Conservation (phyloP, 2,888 invertebrate species). For the Oasisia sp. region DNA sequence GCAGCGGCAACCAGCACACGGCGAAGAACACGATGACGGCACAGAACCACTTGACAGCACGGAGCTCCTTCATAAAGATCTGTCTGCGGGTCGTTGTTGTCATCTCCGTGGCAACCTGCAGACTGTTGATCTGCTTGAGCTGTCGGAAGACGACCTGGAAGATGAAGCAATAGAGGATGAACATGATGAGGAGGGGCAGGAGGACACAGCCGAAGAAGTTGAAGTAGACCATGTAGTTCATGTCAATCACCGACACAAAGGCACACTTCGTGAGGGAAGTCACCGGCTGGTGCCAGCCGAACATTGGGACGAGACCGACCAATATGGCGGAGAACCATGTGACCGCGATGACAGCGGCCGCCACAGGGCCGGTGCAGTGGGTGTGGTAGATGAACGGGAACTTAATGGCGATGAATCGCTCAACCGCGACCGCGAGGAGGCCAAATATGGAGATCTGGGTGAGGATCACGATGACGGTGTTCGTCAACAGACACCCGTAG, state of each 20-base stretch:
- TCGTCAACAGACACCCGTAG: constrained; percentile 49
- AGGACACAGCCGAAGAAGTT: constrained; percentile 61
- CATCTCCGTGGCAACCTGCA: constrained; percentile 36
- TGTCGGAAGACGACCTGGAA: constrained; percentile 55
- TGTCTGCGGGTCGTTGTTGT: background rate
- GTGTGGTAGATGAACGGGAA: constrained; percentile 57
- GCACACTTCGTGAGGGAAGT: constrained; percentile 45
- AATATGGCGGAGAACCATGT: constrained; percentile 56
- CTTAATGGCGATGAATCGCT: constrained; percentile 60
- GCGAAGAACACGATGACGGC: constrained; percentile 58
- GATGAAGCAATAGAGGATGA: constrained; percentile 59
- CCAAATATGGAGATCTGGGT: constrained; percentile 63
- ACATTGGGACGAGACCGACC: constrained; percentile 57
- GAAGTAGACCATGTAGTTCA: constrained; percentile 62
- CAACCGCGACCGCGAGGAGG: constrained; percentile 58
- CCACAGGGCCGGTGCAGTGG: constrained; percentile 48
- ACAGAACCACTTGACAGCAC: constrained; percentile 60
- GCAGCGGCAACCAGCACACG: constrained; percentile 61
- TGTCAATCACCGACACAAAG: constrained; percentile 59
- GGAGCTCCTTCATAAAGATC: constrained; percentile 27
- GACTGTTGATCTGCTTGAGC: constrained; percentile 49
- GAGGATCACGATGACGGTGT: constrained; percentile 56
- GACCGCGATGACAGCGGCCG: constrained; percentile 44
- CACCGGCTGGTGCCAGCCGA: constrained; percentile 57
- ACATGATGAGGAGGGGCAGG: constrained; percentile 55